A percentile compares a stretch with the other conserved stretches of the same genome.
phyloP scores from a whole-genome alignment of 2,888 invertebrate species.

The Drosophila mercatorum region DNA sequence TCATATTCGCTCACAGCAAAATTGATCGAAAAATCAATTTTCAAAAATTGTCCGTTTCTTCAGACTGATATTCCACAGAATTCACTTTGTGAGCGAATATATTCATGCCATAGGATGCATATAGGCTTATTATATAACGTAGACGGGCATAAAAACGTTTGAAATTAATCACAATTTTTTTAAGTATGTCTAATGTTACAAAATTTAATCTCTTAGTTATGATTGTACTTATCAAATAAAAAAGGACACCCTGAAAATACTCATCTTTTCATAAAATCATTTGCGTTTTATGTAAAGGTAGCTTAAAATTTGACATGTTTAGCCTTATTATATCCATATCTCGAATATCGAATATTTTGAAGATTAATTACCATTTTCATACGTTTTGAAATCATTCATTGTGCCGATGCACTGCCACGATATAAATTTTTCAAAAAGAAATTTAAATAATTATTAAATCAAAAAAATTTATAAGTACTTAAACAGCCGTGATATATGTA shows the following conservation, averaged over 20 bases:
- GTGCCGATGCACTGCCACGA: too few relatives aligned
- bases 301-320: not conserved
- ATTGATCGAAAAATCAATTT: too few relatives aligned
- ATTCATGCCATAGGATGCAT: not conserved
- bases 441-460: too few relatives aligned
- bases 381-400: too few relatives aligned
- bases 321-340: not conserved
- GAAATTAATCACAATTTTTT: too few relatives aligned
- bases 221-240: not conserved
- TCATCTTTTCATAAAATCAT: not conserved
- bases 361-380: not conserved
- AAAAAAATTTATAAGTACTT: too few relatives aligned
- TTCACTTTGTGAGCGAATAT: not conserved
- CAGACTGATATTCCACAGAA: not conserved
- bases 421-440: too few relatives aligned
- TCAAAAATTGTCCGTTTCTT: not conserved
- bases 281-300: not conserved
- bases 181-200: too few relatives aligned
- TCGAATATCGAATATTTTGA: not conserved
- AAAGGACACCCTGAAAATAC: not conserved
- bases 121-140: not conserved
- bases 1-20: not conserved
- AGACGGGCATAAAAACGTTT: not conserved
- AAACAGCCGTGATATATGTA: too few relatives aligned
- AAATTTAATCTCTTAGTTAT: not conserved